phyloP scores from a whole-genome alignment of 2,888 invertebrate species.

The Drosophila falleni region DNA sequence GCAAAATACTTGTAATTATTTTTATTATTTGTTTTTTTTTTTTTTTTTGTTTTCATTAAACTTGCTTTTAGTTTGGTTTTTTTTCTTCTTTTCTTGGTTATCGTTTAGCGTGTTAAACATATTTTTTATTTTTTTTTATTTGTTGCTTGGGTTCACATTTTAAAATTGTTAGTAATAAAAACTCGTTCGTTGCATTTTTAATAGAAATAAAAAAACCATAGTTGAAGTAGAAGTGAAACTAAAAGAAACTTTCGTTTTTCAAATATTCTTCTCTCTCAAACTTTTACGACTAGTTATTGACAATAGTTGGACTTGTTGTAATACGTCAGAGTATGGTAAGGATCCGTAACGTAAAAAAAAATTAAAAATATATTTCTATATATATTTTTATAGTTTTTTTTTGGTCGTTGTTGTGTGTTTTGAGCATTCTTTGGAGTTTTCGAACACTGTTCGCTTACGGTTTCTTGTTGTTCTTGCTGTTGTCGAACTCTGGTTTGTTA shows the following conservation, averaged over 20 bases:
- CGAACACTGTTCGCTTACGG: constrained; percentile 70
- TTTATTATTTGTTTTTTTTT: constrained; percentile 66
- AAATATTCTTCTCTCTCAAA: constrained; percentile 79
- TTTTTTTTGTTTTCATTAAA: constrained; percentile 55
- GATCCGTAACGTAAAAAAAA: constrained; percentile 63
- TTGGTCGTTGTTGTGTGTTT: constrained; percentile 63
- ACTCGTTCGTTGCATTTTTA: constrained; percentile 64
- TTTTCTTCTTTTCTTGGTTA: constrained; percentile 58
- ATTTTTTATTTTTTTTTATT: constrained; percentile 37
- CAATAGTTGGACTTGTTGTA: constrained; percentile 53
- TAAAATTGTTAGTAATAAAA: constrained; percentile 70
- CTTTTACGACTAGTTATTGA: constrained; percentile 83
- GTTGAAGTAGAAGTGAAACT: constrained; percentile 45
- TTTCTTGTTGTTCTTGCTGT: constrained; percentile 47
- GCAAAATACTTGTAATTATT: constrained; percentile 78
- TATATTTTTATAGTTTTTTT: constrained; percentile 39
- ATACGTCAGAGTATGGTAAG: constrained; percentile 62
- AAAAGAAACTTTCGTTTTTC: constrained; percentile 38
- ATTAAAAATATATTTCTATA: constrained; percentile 31
- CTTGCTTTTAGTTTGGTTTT: constrained; percentile 46
- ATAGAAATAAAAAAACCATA: constrained; percentile 26
- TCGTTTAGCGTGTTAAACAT: constrained; percentile 58
- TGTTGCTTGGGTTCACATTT: constrained; percentile 62
- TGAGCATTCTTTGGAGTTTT: constrained; percentile 65
- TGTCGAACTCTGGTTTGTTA: constrained; percentile 62